Evolutionary conservation across 2,797 vertebrate genomes (phyloP), one percentile per base, ranked within the genome.

Genomic region (Alauda arvensis): DNA sequence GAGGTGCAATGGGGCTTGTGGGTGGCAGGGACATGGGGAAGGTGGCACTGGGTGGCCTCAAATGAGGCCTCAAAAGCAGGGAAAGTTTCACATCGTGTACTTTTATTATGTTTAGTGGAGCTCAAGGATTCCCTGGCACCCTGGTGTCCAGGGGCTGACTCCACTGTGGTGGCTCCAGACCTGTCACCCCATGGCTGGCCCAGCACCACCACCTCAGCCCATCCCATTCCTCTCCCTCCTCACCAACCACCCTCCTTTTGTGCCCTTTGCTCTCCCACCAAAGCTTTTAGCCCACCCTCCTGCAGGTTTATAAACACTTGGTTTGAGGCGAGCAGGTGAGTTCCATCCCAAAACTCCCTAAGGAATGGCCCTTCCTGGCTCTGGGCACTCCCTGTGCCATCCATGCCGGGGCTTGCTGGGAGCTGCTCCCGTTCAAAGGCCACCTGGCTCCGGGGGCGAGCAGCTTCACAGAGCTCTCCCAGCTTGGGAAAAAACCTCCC

Each of bases 401-500:
- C 83, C 16, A 0, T 75, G 83, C 85, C 6, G 0, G 2, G n/a
- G 59, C 90, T 89, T 80, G 88, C 85, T 3, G 2, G 29, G 40
- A 37, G 40, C 83, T 34, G 40, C 75, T 83, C 34, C 55, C 8
- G 20, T 80, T 91, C 87, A 66, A 85, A 94, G 69, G 79, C 80
- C 89, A 80, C 89, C 85, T 88, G 87, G 87, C 24, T 71, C 77
- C 3, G 63, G 63, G 70, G 89, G 91, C 40, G 77, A 91, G 79
- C 68, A 12, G 56, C 12, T 85, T 78, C 93, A 72, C 56, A 84
- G 68, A 82, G 40, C 34, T 78, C 68, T 33, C 9, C 16, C 24
- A 75, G 89, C 85, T 84, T 72, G 83, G 86, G 90, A 87, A 92
- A 88, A 87, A 84, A 40, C 83, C 81, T 82, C 40, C 21, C 25